Evolutionary conservation across 2,888 invertebrate genomes (phyloP).

Genomic region (Agrilus biguttatus): DNA sequence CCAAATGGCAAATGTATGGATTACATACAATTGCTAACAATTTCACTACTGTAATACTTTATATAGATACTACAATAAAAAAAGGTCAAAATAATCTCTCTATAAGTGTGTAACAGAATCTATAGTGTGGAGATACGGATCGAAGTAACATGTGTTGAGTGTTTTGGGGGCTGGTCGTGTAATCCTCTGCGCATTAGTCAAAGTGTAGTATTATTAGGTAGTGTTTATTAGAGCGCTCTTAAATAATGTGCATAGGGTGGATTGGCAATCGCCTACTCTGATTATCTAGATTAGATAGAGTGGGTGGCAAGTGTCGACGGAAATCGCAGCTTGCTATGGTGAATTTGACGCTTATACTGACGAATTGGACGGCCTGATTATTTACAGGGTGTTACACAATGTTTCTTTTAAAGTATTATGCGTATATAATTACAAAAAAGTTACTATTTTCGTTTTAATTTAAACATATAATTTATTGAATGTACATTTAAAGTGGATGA

Average conservation of each 20-base stretch:
- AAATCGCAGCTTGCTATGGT: constrained; percentile 6
- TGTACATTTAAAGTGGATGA: background rate
- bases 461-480: too few relatives aligned
- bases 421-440: too few relatives aligned
- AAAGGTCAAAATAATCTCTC: too few relatives aligned
- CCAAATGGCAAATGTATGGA: too few relatives aligned
- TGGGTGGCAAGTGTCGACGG: constrained; percentile 11
- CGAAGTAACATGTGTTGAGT: constrained; percentile 25
- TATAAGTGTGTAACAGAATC: constrained; percentile 14
- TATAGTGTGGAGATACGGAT: constrained; percentile 21
- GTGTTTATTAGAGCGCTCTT: constrained; percentile 3
- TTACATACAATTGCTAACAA: too few relatives aligned
- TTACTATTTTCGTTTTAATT: too few relatives aligned
- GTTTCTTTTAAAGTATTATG: too few relatives aligned
- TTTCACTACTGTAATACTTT: too few relatives aligned
- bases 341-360: constrained; percentile 1
- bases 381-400: too few relatives aligned
- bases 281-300: constrained; percentile 13
- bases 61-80: too few relatives aligned
- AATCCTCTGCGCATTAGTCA: constrained; percentile 15
- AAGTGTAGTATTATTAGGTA: constrained; percentile 8
- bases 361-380: background rate
- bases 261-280: constrained; percentile 3
- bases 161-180: constrained; percentile 14
- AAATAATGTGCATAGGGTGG: constrained; percentile 6